Base-by-base conservation (phyloP, 2,888 invertebrate genomes). In the Drosophila mimica region DNA sequence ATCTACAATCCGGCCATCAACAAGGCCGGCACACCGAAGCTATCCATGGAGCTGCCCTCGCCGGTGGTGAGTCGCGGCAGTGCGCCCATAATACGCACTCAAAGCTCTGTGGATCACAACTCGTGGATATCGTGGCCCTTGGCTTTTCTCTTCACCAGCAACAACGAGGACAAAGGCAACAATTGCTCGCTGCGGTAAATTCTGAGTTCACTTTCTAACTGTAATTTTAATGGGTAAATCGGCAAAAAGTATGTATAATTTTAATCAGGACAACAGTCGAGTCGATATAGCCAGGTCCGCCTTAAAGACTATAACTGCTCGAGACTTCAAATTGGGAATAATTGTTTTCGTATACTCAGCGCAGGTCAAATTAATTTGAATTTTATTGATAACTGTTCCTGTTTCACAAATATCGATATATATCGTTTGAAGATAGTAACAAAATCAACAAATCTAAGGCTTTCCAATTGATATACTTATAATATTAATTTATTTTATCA, bases 121-220 rank as follows among this genome's bases (percentile, higher is more conserved):
- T 97, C 97, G 0, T 98, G 98, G 98, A 97, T 98, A 90, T 97
- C 97, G 92, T 97, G 98, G 97, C 98, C 98, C 6, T 94, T 98
- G 70, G 97, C 97, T 11, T 97, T 97, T 92, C 95, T 98, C 88
- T 96, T 98, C 93, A 97, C 97, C 92, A 90, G 91, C 71, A 96
- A 96, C 82, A 96, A 95, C 64, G 95, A 96, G 66, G 89, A 83
- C 4, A 83, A 85, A 31, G 74, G 88, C 76, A 96, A 95, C 90
- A 96, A 97, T 92, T 94, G 97, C 68, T 96, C 97, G 8, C 94
- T 97, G 79, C 95, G 97, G 97, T 97, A 94, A 92, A 91, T 76
- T 46, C 7, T 7, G 15, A 33, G 1, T 43, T 46, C 13, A 30
- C n/a, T 25, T 31, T 36, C 9, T 28, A 2, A 6, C 25, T 20